These are phyloP conservation scores for Phortica okadai DNA, from an alignment of 2,888 invertebrate genomes.

Conservation along the genomic window DNA sequence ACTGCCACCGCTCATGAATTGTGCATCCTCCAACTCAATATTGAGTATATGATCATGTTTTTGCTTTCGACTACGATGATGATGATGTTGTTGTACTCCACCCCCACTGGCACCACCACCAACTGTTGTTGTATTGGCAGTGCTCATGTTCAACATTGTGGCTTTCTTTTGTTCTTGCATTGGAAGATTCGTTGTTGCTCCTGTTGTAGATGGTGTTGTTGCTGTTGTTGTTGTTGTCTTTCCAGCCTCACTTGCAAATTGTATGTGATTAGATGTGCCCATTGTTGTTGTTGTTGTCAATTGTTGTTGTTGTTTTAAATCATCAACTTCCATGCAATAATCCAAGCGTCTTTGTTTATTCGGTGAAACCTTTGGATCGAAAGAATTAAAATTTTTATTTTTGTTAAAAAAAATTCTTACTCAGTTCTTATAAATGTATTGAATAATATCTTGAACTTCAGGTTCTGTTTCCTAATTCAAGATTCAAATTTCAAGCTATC, in stretches of 20 bases:
- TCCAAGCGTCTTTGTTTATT: constrained; percentile 65
- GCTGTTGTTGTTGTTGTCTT: constrained; percentile 23
- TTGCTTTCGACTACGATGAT: constrained; percentile 70
- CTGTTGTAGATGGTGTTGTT: constrained; percentile 30
- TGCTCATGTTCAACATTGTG: neutral
- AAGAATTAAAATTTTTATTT: neutral
- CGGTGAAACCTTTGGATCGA: constrained; percentile 53
- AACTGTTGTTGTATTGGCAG: neutral
- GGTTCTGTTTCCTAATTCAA: no score
- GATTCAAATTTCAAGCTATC: no score
- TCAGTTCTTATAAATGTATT: no score
- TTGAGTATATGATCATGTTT: constrained; percentile 69
- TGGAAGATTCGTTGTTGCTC: neutral
- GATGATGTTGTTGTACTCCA: constrained; percentile 46
- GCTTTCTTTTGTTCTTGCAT: neutral
- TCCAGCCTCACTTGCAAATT: neutral
- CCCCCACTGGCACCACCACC: neutral
- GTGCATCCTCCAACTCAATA: constrained; percentile 64
- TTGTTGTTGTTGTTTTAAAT: neutral
- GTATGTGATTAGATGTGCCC: constrained; percentile 37
- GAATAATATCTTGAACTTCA: no score
- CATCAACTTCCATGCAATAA: neutral
- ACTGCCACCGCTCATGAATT: constrained; percentile 42
- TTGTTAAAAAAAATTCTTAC: neutral
- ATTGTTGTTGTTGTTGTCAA: constrained; percentile 38